phyloP scores from a whole-genome alignment of 2,113 vertebrate species.

The Nibea coibor region DNA sequence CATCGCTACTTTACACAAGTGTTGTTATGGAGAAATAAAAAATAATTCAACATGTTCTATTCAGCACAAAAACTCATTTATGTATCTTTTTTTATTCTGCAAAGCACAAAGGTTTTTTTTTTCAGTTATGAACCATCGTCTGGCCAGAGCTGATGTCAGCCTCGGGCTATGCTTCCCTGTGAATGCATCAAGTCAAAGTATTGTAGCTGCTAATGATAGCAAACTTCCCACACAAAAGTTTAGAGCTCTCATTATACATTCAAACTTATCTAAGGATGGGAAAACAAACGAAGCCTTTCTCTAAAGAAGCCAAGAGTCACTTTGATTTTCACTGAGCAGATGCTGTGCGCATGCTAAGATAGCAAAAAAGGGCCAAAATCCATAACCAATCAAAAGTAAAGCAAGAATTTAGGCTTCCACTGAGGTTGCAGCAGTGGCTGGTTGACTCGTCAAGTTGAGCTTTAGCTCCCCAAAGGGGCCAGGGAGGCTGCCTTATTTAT shows the following conservation, averaged over 20 bases:
- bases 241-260: constrained; percentile 42
- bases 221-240: constrained; percentile 54
- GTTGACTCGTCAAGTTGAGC: constrained; percentile 25
- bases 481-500: constrained; percentile 46
- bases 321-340: constrained; percentile 41
- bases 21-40: neutral
- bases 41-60: neutral
- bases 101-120: constrained; percentile 7
- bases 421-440: constrained; percentile 41
- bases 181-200: constrained; percentile 34
- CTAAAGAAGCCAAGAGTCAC: constrained; percentile 27
- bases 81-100: neutral
- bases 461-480: constrained; percentile 32
- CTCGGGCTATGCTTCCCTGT: constrained; percentile 41
- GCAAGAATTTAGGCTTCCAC: constrained; percentile 33
- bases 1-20: neutral
- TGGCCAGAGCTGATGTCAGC: constrained; percentile 41
- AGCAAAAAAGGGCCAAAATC: constrained; percentile 53
- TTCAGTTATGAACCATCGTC: constrained; percentile 4
- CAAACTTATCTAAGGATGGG: constrained; percentile 38
- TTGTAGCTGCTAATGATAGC: constrained; percentile 40
- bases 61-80: neutral
- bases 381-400: constrained; percentile 60
- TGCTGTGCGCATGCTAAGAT: constrained; percentile 27
- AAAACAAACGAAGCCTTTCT: constrained; percentile 38